Base-by-base conservation (phyloP, 2,113 vertebrate species). In the Ammospiza nelsoni region DNA sequence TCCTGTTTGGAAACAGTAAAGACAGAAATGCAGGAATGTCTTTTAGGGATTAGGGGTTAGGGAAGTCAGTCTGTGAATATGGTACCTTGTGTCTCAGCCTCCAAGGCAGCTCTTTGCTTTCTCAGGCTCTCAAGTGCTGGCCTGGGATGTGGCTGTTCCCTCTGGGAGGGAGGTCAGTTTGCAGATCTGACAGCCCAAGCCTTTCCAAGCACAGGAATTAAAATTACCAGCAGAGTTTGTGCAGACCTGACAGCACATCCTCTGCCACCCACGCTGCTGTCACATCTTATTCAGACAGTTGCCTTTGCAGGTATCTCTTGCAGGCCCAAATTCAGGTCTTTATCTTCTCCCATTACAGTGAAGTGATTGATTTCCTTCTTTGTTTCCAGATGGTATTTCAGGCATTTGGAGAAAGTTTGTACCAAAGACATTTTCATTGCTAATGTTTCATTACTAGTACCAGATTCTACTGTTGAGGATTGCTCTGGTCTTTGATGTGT, bases 331-430 rank as follows among this genome's bases (percentile, higher is more conserved):
- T 54, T n/a, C 44, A 78, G 52, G 18, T 62, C 79, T 69, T 72
- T 41, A 37, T 46, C 33, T 66, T 87, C 59, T 84, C 51, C 35
- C 3, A 4, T 75, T 87, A 37, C 35, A 68, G 59, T 6, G 12
- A 79, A 63, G 20, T 51, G 33, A 65, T 10, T 55, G 39, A 46
- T 84, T 79, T 54, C 54, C 51, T 67, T 67, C 46, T 80, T 84
- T 73, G 15, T 77, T 87, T 74, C 62, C 52, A 72, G 43, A 35
- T 71, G 71, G 79, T 82, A 43, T 82, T 89, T 75, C 23, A n/a
- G 61, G 15, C 24, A n/a, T 85, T 86, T 91, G 67, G 41, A 67
- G 22, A 52, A 58, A 86, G 52, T 89, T 78, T 58, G 57, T 71
- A 82, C 46, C 23, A 66, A 82, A 86, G 21, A 15, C 19, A 9